These are phyloP conservation scores for Oligia latruncula DNA, from an alignment of 2,888 invertebrate genomes.

Conservation along the genomic window DNA sequence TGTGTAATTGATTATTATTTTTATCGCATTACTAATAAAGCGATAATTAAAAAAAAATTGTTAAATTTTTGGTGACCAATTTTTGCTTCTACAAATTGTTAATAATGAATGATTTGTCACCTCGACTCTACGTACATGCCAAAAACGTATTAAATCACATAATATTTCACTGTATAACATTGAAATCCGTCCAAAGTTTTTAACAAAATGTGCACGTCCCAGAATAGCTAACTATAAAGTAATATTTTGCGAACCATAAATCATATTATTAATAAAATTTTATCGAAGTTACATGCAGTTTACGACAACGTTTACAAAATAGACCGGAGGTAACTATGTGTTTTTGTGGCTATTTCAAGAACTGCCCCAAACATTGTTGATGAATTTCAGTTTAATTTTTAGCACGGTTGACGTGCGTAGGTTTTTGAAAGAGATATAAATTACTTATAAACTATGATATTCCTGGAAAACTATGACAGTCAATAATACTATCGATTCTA, in stretches of 20 bases:
- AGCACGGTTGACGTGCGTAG: background rate
- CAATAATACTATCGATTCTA: background rate
- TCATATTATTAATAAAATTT: conserved; percentile 32
- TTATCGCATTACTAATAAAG: too few relatives aligned
- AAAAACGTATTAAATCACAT: background rate
- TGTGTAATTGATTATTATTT: too few relatives aligned
- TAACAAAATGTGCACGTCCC: conserved; percentile 6
- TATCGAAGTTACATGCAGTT: conserved; percentile 34
- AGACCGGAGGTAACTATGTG: background rate
- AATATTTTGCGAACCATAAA: conserved; percentile 34
- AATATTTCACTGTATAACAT: background rate
- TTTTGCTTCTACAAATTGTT: too few relatives aligned
- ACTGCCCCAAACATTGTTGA: conserved; percentile 18
- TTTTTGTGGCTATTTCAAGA: conserved; percentile 44
- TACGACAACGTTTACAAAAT: conserved; percentile 43
- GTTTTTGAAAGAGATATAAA: background rate
- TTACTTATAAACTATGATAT: too few relatives aligned
- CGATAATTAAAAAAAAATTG: too few relatives aligned
- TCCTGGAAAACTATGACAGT: background rate
- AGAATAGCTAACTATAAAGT: background rate
- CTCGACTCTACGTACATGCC: background rate
- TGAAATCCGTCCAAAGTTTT: conserved; percentile 13
- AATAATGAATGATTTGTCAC: background rate
- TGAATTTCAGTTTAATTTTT: background rate
- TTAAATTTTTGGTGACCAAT: background rate